Evolutionary conservation across 1,140 invertebrate species (phyloP), one percentile per base, ranked within the genome.

Genomic region (Lucilia sericata): DNA sequence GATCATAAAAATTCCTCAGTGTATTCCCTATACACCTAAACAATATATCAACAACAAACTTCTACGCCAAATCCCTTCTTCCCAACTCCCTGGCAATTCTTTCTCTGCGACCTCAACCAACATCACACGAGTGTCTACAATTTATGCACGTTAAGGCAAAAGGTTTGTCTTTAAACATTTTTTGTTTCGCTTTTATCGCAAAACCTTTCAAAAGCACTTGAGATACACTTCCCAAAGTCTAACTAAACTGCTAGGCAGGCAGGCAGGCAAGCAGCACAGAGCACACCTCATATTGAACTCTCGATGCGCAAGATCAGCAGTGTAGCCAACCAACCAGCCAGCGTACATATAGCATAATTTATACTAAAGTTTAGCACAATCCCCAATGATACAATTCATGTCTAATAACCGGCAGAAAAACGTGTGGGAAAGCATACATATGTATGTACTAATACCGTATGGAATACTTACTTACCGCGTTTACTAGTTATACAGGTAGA

Each of bases 141-240:
- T n/a, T 55, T 55, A n/a, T 55, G 0, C 51, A 55, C 12, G 51
- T 55, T 13, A 4, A 55, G 4, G 13, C 17, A 55, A 55, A 55
- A 55, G 51, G 51, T 55, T 55, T 55, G 51, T 55, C 12, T 55
- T 55, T 42, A 76, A n/a, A 42, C 74, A 76, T 17, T 76, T 36
- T 42, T 42, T 36, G 36, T 36, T 42, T 42, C 7, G 42, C 25
- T 30, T 42, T 76, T 76, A 76, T 76, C 74, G 25, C 74, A n/a
- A 76, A 76, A 36, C 34, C 74, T 76, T 76, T 76, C 74, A 17
- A 76, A 76, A 76, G 36, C 74, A 76, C 74, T 76, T 76, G 74
- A 76, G 74, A 76, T 76, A 76, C 34, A 42, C 74, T 42, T 21
- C 19, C 5, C 34, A 76, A 75, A 42, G 74, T 76, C 51, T 55